A percentile compares a stretch with the other conserved stretches of the same genome.
phyloP scores from a whole-genome alignment of 2,797 vertebrate genomes.

The Capromys pilorides region DNA sequence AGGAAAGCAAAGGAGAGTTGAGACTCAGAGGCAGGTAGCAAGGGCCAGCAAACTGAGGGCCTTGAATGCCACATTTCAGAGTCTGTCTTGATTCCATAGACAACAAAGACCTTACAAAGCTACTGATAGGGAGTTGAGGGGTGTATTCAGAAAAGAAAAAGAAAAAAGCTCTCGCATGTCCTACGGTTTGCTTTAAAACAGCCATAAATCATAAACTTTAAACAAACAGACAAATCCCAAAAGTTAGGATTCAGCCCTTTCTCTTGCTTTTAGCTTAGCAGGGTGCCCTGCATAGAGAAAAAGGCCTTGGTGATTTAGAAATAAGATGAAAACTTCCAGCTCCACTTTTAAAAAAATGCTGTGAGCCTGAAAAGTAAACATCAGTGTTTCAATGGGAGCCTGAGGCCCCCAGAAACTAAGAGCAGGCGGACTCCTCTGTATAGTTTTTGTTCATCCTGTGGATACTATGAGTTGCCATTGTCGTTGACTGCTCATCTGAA shows the following conservation, averaged over 20 bases:
- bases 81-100: neutral
- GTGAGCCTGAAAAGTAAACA: conserved; percentile 55
- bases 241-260: conserved; percentile 31
- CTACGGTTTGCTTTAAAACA: conserved; percentile 53
- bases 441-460: neutral
- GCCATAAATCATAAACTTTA: conserved; percentile 52
- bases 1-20: neutral
- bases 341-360: neutral
- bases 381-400: neutral
- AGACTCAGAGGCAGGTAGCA: neutral
- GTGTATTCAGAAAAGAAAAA: neutral
- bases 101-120: neutral
- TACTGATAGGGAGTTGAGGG: neutral
- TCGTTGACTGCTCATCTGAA: neutral
- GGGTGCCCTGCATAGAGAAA: conserved; percentile 44
- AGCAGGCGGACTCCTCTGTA: neutral
- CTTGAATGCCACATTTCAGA: neutral
- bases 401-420: neutral
- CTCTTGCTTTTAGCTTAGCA: conserved; percentile 59
- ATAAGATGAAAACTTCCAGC: conserved; percentile 61
- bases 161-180: neutral
- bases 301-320: conserved; percentile 47
- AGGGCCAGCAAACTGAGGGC: neutral
- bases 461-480: neutral
- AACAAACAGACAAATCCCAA: conserved; percentile 64